These are phyloP conservation scores for Leptopilina syphax DNA, from an alignment of 2,888 invertebrate genomes.

Conservation along the genomic window DNA sequence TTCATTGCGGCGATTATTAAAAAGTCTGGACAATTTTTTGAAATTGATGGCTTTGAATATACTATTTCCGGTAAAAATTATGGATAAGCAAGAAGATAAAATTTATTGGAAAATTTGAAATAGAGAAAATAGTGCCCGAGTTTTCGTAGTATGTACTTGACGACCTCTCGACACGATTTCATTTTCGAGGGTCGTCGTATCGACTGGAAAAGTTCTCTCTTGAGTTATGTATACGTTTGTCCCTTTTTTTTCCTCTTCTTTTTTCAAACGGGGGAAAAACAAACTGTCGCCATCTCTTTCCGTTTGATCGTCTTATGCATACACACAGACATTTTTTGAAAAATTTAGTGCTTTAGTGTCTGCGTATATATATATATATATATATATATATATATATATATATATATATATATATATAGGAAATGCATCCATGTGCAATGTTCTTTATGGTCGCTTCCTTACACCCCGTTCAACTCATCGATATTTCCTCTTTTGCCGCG, in stretches of 20 bases:
- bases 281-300: conserved; percentile 57
- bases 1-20: not conserved
- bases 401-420: not conserved
- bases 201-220: conserved; percentile 54
- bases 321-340: conserved; percentile 28
- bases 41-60: not conserved
- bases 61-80: not conserved
- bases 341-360: no score
- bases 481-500: conserved; percentile 28
- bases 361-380: no score
- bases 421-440: conserved; percentile 70
- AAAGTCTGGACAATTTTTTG: not conserved
- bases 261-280: conserved; percentile 55
- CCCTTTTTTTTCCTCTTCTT: conserved; percentile 47
- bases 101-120: conserved; percentile 35
- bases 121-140: conserved; percentile 33
- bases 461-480: conserved; percentile 43
- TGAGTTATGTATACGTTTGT: conserved; percentile 64
- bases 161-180: conserved; percentile 32
- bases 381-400: no score
- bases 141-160: conserved; percentile 8
- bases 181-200: conserved; percentile 36
- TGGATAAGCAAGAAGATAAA: conserved; percentile 25
- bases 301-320: conserved; percentile 33
- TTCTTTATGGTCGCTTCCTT: conserved; percentile 68